phyloP scores from a whole-genome alignment of 2,888 invertebrate species.

The Erynnis tages region DNA sequence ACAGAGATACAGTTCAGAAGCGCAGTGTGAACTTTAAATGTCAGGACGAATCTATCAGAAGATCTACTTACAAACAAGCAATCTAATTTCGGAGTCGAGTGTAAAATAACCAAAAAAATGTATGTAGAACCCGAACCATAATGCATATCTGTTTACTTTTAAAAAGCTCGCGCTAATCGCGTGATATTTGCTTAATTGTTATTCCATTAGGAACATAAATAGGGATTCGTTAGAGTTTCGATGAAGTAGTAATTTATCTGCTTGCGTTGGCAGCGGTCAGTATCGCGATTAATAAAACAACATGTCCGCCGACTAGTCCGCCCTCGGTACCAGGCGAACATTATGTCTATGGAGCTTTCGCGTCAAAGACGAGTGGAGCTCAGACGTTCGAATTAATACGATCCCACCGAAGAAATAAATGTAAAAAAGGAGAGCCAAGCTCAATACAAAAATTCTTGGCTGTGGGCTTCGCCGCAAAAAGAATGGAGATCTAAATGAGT shows the following conservation, averaged over 20 bases:
- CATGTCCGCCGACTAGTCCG: constrained; percentile 69
- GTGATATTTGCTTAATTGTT: constrained; percentile 30
- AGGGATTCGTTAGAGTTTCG: constrained; percentile 25
- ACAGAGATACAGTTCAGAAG: no score
- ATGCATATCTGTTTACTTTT: constrained; percentile 18
- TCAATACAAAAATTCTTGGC: no score
- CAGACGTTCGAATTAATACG: background rate
- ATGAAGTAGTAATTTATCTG: constrained; percentile 29
- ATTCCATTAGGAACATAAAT: constrained; percentile 29
- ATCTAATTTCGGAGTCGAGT: no score
- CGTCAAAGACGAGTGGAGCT: constrained; percentile 30
- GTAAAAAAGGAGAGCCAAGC: no score
- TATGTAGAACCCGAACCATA: background rate
- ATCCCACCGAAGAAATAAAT: no score
- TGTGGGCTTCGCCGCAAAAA: no score
- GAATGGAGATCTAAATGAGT: no score
- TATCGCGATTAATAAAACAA: constrained; percentile 54
- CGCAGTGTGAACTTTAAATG: no score
- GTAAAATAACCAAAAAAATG: no score
- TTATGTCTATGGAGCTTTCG: constrained; percentile 61
- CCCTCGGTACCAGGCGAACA: constrained; percentile 65
- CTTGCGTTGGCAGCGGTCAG: constrained; percentile 39
- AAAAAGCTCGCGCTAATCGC: constrained; percentile 20
- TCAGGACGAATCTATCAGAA: no score
- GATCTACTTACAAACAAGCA: no score